A percentile compares a stretch with the other conserved stretches of the same genome.
Evolutionary conservation across 2,797 vertebrate genomes (phyloP).

Genomic region (Dendrocincla tyrannina): DNA sequence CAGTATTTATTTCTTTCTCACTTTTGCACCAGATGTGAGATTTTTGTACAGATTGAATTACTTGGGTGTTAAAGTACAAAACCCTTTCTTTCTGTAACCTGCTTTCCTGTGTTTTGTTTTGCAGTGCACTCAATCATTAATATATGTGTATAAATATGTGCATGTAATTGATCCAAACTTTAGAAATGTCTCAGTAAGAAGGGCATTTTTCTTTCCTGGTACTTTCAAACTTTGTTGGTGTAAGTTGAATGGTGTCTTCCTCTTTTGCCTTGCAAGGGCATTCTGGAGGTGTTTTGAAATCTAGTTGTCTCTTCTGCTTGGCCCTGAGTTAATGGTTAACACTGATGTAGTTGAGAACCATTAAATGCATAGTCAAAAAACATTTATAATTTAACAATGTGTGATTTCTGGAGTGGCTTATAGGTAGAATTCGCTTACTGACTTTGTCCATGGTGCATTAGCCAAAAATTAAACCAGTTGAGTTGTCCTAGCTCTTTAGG

Average conservation of each 20-base stretch:
- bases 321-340: not conserved
- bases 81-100: not conserved
- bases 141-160: rapidly evolving
- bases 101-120: not conserved
- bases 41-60: not conserved
- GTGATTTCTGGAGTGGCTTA: not conserved
- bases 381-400: not conserved
- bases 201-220: not conserved
- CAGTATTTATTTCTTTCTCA: not conserved
- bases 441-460: not conserved
- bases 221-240: not conserved
- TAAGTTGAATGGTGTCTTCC: not conserved
- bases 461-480: not conserved
- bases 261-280: not conserved
- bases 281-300: not conserved
- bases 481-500: not conserved
- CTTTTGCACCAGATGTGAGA: not conserved
- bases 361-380: not conserved
- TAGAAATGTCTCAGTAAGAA: not conserved
- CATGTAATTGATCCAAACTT: not conserved
- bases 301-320: not conserved
- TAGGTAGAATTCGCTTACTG: not conserved
- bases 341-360: not conserved
- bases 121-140: not conserved
- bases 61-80: not conserved